Percentiles rank a stretch among this genome's conserved stretches.
These are phyloP conservation scores for Parnassius smintheus DNA, from an alignment of 2,888 invertebrate genomes.

Conservation along the genomic window DNA sequence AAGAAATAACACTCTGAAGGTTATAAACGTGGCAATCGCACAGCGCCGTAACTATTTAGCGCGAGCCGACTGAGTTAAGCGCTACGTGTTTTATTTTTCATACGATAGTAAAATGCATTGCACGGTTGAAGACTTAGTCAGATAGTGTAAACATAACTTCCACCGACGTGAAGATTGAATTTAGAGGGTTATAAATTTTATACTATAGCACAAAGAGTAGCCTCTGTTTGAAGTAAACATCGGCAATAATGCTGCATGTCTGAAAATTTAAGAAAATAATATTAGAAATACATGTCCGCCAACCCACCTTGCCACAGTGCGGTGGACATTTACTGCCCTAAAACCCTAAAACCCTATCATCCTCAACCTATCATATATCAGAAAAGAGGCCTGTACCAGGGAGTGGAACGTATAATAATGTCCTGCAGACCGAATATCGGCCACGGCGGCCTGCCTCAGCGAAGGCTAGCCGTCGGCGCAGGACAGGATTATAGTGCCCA, in stretches of 20 bases:
- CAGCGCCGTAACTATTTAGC: conserved; percentile 37
- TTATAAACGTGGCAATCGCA: conserved; percentile 40
- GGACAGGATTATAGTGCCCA: too few species aligned
- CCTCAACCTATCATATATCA: too few species aligned
- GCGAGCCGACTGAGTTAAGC: conserved; percentile 21
- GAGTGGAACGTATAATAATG: too few species aligned
- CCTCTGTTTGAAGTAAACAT: neutral
- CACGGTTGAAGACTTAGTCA: conserved; percentile 41
- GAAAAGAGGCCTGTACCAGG: too few species aligned
- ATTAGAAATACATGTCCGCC: too few species aligned
- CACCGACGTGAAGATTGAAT: conserved; percentile 30
- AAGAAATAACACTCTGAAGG: conserved; percentile 48
- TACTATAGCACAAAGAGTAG: neutral
- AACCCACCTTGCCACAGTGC: too few species aligned
- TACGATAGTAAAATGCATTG: conserved; percentile 42
- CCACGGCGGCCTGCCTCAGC: too few species aligned
- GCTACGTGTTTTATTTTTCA: conserved; percentile 37
- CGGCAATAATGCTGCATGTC: neutral
- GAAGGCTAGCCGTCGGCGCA: too few species aligned
- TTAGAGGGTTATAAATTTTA: conserved; percentile 41
- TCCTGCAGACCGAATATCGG: too few species aligned
- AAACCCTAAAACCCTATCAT: too few species aligned
- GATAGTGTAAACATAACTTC: conserved; percentile 26
- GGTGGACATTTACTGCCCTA: too few species aligned
- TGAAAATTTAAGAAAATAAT: too few species aligned